These are phyloP conservation scores for Smittia aterrima DNA, from an alignment of 2,888 invertebrate genomes.

Conservation along the genomic window DNA sequence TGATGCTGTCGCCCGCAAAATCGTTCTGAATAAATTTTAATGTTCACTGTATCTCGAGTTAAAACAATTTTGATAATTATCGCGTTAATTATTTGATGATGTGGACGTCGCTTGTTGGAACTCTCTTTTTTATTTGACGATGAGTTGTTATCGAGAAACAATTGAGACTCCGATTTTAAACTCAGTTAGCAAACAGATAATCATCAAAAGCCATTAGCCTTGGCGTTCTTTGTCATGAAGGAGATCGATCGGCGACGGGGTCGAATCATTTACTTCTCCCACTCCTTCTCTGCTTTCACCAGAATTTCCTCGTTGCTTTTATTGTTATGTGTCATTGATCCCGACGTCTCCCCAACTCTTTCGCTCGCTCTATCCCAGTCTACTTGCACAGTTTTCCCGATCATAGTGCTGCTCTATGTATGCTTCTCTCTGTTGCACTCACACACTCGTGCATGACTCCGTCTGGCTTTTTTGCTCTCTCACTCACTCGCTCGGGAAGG, in stretches of 20 bases:
- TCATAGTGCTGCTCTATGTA: not conserved
- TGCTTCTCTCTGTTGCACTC: slow-evolving; percentile 13
- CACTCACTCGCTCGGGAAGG: not conserved
- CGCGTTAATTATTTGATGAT: not conserved
- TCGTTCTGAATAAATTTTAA: too few species aligned
- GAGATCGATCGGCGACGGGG: too few species aligned
- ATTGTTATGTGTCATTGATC: slow-evolving; percentile 41
- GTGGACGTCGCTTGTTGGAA: too few species aligned
- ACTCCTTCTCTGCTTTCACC: slow-evolving; percentile 12
- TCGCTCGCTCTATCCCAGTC: not conserved
- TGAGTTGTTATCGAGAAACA: not conserved
- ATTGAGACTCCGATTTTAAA: not conserved
- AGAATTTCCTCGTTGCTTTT: slow-evolving; percentile 36
- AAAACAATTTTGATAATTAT: slow-evolving; percentile 32
- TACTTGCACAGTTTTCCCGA: slow-evolving; percentile 2
- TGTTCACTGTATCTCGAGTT: not conserved
- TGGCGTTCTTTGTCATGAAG: too few species aligned
- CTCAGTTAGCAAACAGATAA: not conserved
- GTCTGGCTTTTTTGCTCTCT: not conserved
- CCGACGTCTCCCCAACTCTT: slow-evolving; percentile 36
- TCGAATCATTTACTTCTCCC: not conserved
- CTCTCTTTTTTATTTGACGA: not conserved
- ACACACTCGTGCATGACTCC: not conserved
- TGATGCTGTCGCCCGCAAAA: too few species aligned
- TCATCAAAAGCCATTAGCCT: not conserved